Percentiles rank a stretch among this genome's conserved stretches.
Conservation (phyloP, 2,113 vertebrate genomes). For the Caracal caracal region DNA sequence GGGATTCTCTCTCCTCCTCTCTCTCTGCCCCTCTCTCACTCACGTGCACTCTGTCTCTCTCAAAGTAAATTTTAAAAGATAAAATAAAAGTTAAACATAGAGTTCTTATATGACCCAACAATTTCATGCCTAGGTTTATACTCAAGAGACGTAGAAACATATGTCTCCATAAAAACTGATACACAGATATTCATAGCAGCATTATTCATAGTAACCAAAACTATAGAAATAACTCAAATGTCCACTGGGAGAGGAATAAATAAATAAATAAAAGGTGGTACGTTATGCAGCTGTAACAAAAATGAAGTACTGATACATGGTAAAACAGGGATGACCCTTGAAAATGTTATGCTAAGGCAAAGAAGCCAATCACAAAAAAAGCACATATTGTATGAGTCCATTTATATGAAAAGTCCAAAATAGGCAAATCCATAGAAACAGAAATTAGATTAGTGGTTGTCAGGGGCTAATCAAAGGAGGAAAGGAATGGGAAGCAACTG, state of each 20-base stretch:
- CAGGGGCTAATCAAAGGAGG: background rate
- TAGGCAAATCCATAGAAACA: background rate
- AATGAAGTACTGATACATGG: background rate
- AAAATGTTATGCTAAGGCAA: background rate
- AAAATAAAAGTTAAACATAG: slow-evolving; percentile 10
- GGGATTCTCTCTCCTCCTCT: too few species aligned
- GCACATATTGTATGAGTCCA: background rate
- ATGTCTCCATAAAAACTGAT: background rate
- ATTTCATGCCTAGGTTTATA: background rate
- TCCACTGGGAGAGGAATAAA: background rate
- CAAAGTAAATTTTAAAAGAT: background rate
- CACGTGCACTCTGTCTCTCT: too few species aligned
- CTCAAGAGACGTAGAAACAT: background rate
- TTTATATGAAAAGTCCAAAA: background rate
- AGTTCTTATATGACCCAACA: background rate
- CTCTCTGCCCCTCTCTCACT: too few species aligned
- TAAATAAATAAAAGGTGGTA: background rate
- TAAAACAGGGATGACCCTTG: background rate
- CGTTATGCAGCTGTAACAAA: background rate
- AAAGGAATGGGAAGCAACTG: background rate
- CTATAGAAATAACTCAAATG: background rate
- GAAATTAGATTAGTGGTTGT: background rate
- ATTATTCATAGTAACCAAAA: background rate
- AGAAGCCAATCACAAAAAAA: background rate
- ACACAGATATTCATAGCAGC: background rate